Evolutionary conservation across 2,797 vertebrate species (phyloP).

Genomic region (Bufotes viridis): DNA sequence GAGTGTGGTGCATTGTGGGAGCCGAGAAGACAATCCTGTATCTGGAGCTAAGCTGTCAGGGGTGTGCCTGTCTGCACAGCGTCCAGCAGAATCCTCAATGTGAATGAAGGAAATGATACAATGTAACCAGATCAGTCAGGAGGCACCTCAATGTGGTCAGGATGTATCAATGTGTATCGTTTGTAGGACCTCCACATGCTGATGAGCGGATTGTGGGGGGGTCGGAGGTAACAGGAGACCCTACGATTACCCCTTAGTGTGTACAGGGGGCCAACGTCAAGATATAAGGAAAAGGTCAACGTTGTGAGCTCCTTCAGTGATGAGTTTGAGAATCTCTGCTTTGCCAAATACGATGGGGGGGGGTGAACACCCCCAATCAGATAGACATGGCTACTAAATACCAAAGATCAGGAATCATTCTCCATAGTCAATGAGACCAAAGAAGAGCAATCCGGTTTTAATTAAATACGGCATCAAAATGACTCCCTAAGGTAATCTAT

Average conservation of each 20-base stretch:
- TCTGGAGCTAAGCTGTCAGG: not conserved
- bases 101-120: not conserved
- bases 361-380: too few relatives aligned
- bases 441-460: not conserved
- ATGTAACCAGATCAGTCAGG: not conserved
- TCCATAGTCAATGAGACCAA: not conserved
- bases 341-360: too few relatives aligned
- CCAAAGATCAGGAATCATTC: not conserved
- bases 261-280: too few relatives aligned
- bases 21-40: conserved; percentile 2
- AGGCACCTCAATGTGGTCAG: not conserved
- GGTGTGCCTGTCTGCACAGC: conserved; percentile 21
- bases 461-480: not conserved
- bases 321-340: too few relatives aligned
- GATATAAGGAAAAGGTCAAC: too few relatives aligned
- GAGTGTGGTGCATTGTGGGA: not conserved
- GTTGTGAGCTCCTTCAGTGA: too few relatives aligned
- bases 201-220: too few relatives aligned
- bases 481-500: conserved; percentile 3
- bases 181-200: too few relatives aligned
- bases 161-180: not conserved
- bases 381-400: too few relatives aligned
- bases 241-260: too few relatives aligned
- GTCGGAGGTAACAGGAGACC: too few relatives aligned
- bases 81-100: not conserved